phyloP scores from a whole-genome alignment of 2,113 vertebrate species.

The Chelonoidis abingdonii region DNA sequence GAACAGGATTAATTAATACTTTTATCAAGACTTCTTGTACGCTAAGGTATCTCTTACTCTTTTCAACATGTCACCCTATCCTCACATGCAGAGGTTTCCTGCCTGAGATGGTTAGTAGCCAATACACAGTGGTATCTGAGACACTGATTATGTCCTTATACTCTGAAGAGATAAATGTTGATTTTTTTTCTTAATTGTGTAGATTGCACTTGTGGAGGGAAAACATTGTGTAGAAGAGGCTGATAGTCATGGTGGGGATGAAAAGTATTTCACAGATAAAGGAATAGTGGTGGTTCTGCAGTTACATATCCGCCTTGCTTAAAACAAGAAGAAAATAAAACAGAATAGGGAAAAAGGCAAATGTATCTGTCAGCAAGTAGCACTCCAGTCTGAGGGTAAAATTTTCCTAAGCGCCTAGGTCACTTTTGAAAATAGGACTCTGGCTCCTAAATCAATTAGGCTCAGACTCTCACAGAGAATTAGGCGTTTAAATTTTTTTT shows the following conservation, averaged over 20 bases:
- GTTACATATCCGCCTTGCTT: no score
- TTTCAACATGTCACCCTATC: constrained; percentile 46
- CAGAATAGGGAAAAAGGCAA: no score
- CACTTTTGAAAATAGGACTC: no score
- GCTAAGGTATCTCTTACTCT: constrained; percentile 43
- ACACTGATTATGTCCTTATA: rapidly evolving
- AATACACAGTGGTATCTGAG: not conserved
- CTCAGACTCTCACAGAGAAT: no score
- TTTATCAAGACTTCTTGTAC: constrained; percentile 36
- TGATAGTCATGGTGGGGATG: not conserved
- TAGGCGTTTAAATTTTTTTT: no score
- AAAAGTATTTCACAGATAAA: not conserved
- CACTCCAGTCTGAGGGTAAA: no score
- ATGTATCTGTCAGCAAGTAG: no score
- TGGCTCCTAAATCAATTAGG: no score
- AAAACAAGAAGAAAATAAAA: no score
- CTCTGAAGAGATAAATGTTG: not conserved
- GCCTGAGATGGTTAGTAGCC: not conserved
- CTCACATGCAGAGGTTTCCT: not conserved
- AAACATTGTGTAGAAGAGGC: not conserved
- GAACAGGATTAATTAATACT: constrained; percentile 52
- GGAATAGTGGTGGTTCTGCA: no score
- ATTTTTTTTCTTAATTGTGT: not conserved
- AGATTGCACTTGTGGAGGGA: not conserved
- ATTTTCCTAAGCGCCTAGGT: no score